Evolutionary conservation across 2,797 vertebrate genomes (phyloP), one percentile per base, ranked within the genome.

Genomic region (Erithacus rubecula): DNA sequence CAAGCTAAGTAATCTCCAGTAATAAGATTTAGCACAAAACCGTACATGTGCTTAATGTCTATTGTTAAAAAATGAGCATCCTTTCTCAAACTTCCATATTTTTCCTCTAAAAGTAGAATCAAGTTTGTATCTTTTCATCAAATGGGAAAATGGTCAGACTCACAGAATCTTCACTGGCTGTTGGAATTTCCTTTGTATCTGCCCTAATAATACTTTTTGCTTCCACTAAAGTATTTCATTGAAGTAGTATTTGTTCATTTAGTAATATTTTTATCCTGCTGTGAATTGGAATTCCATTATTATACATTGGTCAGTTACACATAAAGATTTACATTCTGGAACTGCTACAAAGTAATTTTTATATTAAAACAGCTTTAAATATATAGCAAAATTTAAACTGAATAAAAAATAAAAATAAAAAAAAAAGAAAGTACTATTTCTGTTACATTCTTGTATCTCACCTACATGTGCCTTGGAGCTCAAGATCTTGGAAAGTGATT

Each of bases 341-440:
- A 76, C 13, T 36, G 6, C 26, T 90, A 77, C 26, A 89, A 94
- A 96, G 53, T 74, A 86, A 75, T 76, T 86, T 89, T 72, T 87
- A n/a, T 86, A 86, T 83, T 83, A 77, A 90, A 95, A 32, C 7
- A 58, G 3, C 9, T 86, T 49, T 79, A 82, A 75, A 77, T 56
- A 52, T 12, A 65, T 23, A 67, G 6, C 15, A 92, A 94, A 90
- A 21, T 7, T 69, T 70, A 70, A 44, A 20, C n/a, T 63, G 21
- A 83, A 90, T 91, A 14, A 7, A 41, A 41, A 41, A 41, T 16
- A 41, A 41, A 41, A 41, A n/a, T 47, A 6, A 83, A 76, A 84
- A 86, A 78, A 84, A 82, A 24, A 16, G 4, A 39, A 81, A 72
- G 3, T 29, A 71, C 47, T 53, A 37, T 74, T 85, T 94, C 46